Conservation (phyloP, 2,797 vertebrate species). For the Poecilia wingei region DNA sequence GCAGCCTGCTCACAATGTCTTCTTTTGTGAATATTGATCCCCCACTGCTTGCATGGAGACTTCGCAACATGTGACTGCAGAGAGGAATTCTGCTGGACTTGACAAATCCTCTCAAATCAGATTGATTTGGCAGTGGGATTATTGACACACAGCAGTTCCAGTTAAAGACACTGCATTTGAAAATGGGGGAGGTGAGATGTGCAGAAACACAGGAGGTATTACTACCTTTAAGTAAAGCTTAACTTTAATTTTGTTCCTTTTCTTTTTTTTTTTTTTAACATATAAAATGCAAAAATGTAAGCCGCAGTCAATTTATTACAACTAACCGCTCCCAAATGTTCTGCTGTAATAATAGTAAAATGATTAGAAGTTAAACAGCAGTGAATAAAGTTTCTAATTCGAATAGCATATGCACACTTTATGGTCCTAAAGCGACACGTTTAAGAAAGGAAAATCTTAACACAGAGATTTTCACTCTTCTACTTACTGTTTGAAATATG, state of each 20-base stretch:
- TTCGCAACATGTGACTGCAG: slow-evolving; percentile 20
- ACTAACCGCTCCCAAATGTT: slow-evolving; percentile 40
- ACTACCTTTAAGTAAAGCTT: slow-evolving; percentile 16
- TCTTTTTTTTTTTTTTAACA: background rate
- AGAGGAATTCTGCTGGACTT: slow-evolving; percentile 38
- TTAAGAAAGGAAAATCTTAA: slow-evolving; percentile 16
- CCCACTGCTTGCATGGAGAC: slow-evolving; percentile 21
- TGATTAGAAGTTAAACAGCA: slow-evolving; percentile 27
- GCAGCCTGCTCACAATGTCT: slow-evolving; percentile 27
- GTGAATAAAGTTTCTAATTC: slow-evolving; percentile 38
- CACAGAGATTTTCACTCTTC: slow-evolving; percentile 11
- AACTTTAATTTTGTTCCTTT: slow-evolving; percentile 20
- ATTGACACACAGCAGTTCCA: background rate
- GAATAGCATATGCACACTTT: slow-evolving; percentile 15
- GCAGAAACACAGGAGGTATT: slow-evolving; percentile 5
- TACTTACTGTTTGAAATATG: background rate
- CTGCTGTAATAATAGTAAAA: slow-evolving; percentile 35
- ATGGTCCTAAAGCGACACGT: slow-evolving; percentile 15
- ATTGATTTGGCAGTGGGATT: slow-evolving; percentile 27
- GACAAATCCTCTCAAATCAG: slow-evolving; percentile 54
- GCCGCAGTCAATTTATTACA: slow-evolving; percentile 22
- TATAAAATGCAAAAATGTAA: slow-evolving; percentile 18
- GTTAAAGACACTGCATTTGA: background rate
- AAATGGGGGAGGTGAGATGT: background rate
- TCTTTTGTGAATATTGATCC: slow-evolving; percentile 39